phyloP scores from a whole-genome alignment of 2,113 vertebrate species.

The Glaucidium brasilianum region DNA sequence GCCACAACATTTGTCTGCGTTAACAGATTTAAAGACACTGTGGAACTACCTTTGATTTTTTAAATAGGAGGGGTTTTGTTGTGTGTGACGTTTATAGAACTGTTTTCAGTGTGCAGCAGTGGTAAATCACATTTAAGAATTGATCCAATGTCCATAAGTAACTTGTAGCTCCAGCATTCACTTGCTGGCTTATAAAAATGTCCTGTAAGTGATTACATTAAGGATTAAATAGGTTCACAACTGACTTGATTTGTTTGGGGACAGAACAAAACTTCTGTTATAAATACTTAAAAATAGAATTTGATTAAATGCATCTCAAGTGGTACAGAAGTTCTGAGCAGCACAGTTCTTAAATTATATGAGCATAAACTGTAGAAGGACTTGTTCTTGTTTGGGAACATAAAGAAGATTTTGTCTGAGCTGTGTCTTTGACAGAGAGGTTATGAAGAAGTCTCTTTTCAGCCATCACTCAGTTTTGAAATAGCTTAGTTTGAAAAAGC shows the following conservation, averaged over 20 bases:
- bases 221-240: neutral
- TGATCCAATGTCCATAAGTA: neutral
- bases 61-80: neutral
- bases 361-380: neutral
- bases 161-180: neutral
- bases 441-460: neutral
- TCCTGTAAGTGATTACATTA: neutral
- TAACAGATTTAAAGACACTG: constrained; percentile 29
- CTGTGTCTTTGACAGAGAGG: neutral
- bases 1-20: constrained; percentile 33
- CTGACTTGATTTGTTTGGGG: neutral
- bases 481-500: neutral
- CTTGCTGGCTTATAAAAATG: neutral
- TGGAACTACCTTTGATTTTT: constrained; percentile 15
- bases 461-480: constrained; percentile 5
- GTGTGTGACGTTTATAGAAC: neutral
- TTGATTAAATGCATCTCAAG: neutral
- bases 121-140: constrained; percentile 20
- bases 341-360: neutral
- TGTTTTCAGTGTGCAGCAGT: neutral
- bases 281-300: neutral
- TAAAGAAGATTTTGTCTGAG: constrained; percentile 21
- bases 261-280: neutral
- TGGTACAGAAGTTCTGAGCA: neutral
- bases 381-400: neutral